Evolutionary conservation across 2,113 vertebrate genomes (phyloP).

Genomic region (Cololabis saira): DNA sequence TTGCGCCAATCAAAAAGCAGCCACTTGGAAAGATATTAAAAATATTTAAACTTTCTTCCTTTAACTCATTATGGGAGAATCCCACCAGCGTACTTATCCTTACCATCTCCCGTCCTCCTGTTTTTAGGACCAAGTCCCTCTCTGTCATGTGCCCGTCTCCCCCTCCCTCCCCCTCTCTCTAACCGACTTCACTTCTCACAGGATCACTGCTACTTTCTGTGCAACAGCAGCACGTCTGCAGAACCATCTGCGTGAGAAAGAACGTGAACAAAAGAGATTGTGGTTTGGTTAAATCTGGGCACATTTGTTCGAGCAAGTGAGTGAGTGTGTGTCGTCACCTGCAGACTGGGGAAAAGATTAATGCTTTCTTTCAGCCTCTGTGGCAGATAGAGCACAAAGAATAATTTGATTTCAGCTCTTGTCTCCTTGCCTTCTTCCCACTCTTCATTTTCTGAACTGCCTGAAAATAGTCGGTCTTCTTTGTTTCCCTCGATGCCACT

Average conservation of each 20-base stretch:
- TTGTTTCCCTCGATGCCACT: conserved; percentile 29
- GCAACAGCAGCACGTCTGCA: conserved; percentile 29
- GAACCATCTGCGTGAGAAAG: conserved; percentile 22
- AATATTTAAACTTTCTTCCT: too few relatives aligned
- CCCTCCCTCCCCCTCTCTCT: neutral
- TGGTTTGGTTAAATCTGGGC: conserved; percentile 42
- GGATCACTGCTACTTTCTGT: conserved; percentile 11
- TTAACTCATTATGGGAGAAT: neutral
- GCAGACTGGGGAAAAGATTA: conserved; percentile 68
- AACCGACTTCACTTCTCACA: conserved; percentile 9
- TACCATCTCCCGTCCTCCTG: conserved; percentile 13
- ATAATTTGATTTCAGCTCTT: conserved; percentile 76
- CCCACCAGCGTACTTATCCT: neutral
- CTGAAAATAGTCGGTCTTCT: conserved; percentile 45
- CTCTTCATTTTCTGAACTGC: conserved; percentile 64
- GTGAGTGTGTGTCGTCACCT: conserved; percentile 55
- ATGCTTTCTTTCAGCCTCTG: conserved; percentile 70
- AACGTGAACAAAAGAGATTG: conserved; percentile 35
- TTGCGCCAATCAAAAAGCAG: too few relatives aligned
- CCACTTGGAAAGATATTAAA: too few relatives aligned
- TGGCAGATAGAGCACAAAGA: conserved; percentile 75
- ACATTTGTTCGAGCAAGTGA: conserved; percentile 8
- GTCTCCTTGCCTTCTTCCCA: conserved; percentile 56
- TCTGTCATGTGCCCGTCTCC: neutral
- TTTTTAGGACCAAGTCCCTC: conserved; percentile 6